These are phyloP conservation scores for Ormia ochracea DNA, from an alignment of 2,888 invertebrate genomes.

Conservation along the genomic window DNA sequence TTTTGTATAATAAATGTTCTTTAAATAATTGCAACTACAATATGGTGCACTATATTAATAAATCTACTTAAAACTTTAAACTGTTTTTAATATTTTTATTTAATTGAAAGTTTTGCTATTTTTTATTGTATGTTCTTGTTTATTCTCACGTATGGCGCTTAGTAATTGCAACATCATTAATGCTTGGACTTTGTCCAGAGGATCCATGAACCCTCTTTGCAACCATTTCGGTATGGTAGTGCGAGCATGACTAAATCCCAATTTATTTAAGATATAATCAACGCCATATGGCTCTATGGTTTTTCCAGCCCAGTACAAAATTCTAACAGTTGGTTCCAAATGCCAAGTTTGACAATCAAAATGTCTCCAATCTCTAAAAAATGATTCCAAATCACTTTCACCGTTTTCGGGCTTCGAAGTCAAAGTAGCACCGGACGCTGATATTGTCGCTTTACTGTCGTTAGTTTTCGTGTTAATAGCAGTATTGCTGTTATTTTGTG, in stretches of 20 bases:
- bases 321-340: slow-evolving; percentile 92
- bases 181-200: slow-evolving; percentile 93
- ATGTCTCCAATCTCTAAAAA: slow-evolving; percentile 90
- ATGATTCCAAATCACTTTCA: slow-evolving; percentile 79
- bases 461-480: slow-evolving; percentile 25
- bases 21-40: slow-evolving; percentile 53
- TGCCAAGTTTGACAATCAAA: slow-evolving; percentile 98
- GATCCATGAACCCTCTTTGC: slow-evolving; percentile 98
- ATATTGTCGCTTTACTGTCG: slow-evolving; percentile 33
- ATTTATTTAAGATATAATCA: slow-evolving; percentile 97
- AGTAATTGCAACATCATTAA: slow-evolving; percentile 86
- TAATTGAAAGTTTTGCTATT: slow-evolving; percentile 59
- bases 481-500: slow-evolving; percentile 44
- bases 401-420: neutral
- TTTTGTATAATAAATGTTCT: slow-evolving; percentile 6
- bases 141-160: slow-evolving; percentile 79
- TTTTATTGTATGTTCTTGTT: slow-evolving; percentile 68
- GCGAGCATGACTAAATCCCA: slow-evolving; percentile 97
- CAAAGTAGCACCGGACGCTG: neutral
- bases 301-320: slow-evolving; percentile 94
- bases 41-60: slow-evolving; percentile 38
- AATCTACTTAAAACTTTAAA: slow-evolving; percentile 41
- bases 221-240: slow-evolving; percentile 99
- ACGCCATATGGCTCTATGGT: slow-evolving; percentile 99
- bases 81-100: slow-evolving; percentile 11